Conservation (phyloP, 2,113 vertebrate genomes). For the Nannospalax galili region DNA sequence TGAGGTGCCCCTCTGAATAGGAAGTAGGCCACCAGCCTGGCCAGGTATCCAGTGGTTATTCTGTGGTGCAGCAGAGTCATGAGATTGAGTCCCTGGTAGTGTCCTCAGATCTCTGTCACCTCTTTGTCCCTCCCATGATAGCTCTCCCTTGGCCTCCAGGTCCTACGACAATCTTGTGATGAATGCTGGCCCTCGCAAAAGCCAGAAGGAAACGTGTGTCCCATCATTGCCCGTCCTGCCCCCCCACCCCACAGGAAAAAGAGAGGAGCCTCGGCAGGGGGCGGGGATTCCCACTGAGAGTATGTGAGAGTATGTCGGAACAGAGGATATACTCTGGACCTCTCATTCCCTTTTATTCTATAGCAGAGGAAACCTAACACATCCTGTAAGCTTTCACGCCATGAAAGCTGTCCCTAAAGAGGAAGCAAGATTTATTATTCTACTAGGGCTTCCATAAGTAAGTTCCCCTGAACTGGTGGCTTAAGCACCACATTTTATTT, state of each 20-base stretch:
- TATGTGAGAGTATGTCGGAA: fast-evolving
- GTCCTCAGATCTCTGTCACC: background rate
- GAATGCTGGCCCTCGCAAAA: background rate
- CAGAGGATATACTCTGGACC: background rate
- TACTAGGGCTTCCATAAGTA: background rate
- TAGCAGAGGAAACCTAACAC: background rate
- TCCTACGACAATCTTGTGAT: background rate
- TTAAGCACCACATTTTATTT: background rate
- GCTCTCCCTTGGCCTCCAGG: background rate
- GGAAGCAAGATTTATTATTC: background rate
- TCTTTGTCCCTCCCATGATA: background rate
- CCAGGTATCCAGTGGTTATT: background rate
- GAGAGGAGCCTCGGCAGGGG: no score
- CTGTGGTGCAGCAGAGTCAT: background rate
- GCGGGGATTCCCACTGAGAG: no score
- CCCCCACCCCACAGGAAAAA: no score
- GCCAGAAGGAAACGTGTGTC: background rate
- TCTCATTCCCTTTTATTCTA: background rate
- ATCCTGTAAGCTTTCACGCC: background rate
- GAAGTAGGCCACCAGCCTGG: background rate
- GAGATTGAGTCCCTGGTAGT: background rate
- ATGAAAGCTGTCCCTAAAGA: background rate
- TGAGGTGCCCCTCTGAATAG: background rate
- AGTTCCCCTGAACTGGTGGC: background rate
- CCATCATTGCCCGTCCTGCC: no score